A percentile compares a stretch with the other conserved stretches of the same genome.
These are phyloP conservation scores for Craseonycteris thonglongyai DNA, from an alignment of 2,113 vertebrate species.

Conservation along the genomic window DNA sequence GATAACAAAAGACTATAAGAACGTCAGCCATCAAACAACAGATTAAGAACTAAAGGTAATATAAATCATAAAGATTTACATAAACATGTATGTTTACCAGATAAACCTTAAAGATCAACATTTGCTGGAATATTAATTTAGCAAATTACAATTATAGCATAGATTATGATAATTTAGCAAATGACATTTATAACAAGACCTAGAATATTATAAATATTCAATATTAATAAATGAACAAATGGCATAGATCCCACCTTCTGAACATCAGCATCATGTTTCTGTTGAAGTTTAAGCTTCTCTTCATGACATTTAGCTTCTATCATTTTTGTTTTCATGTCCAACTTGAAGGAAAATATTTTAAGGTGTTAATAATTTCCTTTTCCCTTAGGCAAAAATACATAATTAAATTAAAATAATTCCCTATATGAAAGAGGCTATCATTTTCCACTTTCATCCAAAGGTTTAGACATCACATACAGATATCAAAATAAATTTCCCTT, in stretches of 20 bases:
- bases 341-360: conserved; percentile 77
- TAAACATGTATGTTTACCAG: not conserved
- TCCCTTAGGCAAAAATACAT: not conserved
- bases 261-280: conserved; percentile 91
- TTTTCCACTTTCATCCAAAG: not conserved
- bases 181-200: not conserved
- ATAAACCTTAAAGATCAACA: not conserved
- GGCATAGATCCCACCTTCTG: conserved; percentile 85
- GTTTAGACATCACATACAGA: not conserved
- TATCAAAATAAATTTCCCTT: not conserved
- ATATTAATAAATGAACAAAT: not conserved
- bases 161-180: not conserved
- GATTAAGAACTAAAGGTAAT: not conserved
- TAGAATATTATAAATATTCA: not conserved
- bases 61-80: not conserved
- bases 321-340: conserved; percentile 88
- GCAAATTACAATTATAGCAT: not conserved
- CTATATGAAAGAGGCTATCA: not conserved
- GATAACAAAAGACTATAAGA: not conserved
- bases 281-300: conserved; percentile 92
- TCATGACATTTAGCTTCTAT: conserved; percentile 92
- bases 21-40: not conserved
- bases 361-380: conserved; percentile 29
- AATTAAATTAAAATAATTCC: conserved; percentile 8
- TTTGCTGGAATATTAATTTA: not conserved